These are phyloP conservation scores for Lacerta viridis DNA, from an alignment of 2,797 vertebrate species.

Conservation along the genomic window DNA sequence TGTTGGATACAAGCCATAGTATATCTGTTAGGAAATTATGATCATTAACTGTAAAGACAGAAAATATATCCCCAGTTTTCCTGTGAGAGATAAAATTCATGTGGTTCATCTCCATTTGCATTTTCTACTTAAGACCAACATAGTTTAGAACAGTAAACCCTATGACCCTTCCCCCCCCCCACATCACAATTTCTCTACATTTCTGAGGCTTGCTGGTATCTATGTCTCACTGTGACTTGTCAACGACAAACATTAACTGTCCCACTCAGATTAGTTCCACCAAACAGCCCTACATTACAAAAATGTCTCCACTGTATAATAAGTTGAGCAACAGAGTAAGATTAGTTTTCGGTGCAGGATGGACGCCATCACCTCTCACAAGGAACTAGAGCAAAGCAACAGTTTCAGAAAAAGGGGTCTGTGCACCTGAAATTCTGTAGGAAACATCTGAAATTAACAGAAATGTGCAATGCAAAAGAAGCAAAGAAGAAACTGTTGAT, in stretches of 20 bases:
- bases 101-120: neutral
- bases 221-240: neutral
- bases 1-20: neutral
- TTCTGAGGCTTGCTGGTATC: neutral
- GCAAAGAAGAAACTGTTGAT: neutral
- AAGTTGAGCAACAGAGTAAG: neutral
- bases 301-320: neutral
- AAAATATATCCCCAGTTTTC: neutral
- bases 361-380: neutral
- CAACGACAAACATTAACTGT: neutral
- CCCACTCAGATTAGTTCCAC: neutral
- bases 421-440: neutral
- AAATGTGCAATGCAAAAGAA: neutral
- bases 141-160: neutral
- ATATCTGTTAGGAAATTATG: neutral
- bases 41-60: neutral
- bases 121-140: neutral
- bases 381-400: neutral
- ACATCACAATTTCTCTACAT: neutral
- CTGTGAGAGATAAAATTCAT: neutral
- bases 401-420: neutral
- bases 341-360: too few species aligned
- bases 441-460: neutral
- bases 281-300: neutral
- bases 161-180: too few species aligned